Evolutionary conservation across 2,888 invertebrate species (phyloP).

Genomic region (Parnassius orleans): DNA sequence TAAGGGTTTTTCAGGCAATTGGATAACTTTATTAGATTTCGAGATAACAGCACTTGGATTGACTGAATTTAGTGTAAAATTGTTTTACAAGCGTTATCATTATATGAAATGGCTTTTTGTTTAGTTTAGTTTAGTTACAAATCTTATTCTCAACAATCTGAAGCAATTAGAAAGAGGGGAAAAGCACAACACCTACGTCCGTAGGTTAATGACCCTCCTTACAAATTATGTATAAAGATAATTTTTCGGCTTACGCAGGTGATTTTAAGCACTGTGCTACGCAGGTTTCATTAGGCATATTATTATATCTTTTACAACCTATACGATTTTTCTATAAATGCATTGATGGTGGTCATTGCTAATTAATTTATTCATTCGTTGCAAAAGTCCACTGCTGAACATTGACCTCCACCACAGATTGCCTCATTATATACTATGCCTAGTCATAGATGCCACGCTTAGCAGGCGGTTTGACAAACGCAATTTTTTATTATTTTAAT

Average conservation of each 20-base stretch:
- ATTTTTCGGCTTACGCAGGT: not conserved
- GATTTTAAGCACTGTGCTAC: slow-evolving; percentile 4
- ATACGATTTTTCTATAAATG: slow-evolving; percentile 3
- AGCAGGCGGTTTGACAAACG: too few species aligned
- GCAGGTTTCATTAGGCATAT: slow-evolving; percentile 14
- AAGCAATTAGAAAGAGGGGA: not conserved
- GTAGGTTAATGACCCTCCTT: slow-evolving; percentile 21
- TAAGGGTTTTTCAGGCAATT: too few species aligned
- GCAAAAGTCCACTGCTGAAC: too few species aligned
- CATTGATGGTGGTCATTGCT: not conserved
- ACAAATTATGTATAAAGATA: slow-evolving; percentile 7
- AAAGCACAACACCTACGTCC: slow-evolving; percentile 4
- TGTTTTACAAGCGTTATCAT: not conserved
- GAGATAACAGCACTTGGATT: not conserved
- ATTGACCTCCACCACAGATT: too few species aligned
- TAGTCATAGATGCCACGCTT: too few species aligned
- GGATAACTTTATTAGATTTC: not conserved
- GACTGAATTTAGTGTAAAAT: not conserved
- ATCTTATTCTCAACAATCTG: too few species aligned
- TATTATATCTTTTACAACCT: slow-evolving; percentile 12
- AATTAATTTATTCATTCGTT: too few species aligned
- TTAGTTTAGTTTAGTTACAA: too few species aligned
- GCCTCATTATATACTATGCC: too few species aligned
- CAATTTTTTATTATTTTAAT: too few species aligned
- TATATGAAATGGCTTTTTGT: not conserved